Evolutionary conservation across 2,797 vertebrate genomes (phyloP).

Genomic region (Sphaeramia orbicularis): DNA sequence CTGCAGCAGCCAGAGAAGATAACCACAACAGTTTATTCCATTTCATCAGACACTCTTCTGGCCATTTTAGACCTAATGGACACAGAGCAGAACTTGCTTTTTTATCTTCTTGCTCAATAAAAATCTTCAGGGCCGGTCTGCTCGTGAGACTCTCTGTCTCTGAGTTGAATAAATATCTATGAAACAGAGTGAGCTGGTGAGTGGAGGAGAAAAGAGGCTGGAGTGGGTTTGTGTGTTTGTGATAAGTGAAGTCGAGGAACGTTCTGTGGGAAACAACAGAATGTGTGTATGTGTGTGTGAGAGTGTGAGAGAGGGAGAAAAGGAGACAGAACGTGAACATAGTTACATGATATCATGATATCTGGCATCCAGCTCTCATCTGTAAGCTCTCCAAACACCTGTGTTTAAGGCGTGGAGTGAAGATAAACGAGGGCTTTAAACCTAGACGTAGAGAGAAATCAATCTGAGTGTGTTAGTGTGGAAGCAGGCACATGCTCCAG

Average conservation of each 20-base stretch:
- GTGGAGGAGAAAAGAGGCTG: slow-evolving; percentile 10
- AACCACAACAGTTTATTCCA: slow-evolving; percentile 78
- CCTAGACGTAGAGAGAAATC: slow-evolving; percentile 54
- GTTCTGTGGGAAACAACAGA: slow-evolving; percentile 60
- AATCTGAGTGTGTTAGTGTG: slow-evolving; percentile 31
- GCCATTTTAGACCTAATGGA: slow-evolving; percentile 90
- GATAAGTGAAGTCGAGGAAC: slow-evolving; percentile 46
- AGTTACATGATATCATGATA: slow-evolving; percentile 63
- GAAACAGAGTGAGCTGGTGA: slow-evolving; percentile 37
- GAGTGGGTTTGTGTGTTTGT: slow-evolving; percentile 37
- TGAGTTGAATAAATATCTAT: slow-evolving; percentile 63
- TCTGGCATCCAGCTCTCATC: slow-evolving; percentile 65
- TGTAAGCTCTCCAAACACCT: slow-evolving; percentile 75
- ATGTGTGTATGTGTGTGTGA: slow-evolving; percentile 35
- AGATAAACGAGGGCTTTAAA: slow-evolving; percentile 74
- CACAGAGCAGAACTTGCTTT: slow-evolving; percentile 76
- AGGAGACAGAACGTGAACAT: slow-evolving; percentile 29
- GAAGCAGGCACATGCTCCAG: slow-evolving; percentile 37
- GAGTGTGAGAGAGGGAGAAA: slow-evolving; percentile 6
- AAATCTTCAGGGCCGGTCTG: slow-evolving; percentile 67
- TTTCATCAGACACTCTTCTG: slow-evolving; percentile 83
- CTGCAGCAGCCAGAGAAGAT: slow-evolving; percentile 57
- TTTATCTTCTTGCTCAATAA: slow-evolving; percentile 91
- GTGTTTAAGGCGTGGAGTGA: slow-evolving; percentile 78
- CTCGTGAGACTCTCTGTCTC: slow-evolving; percentile 61